Percentiles rank a stretch among this genome's conserved stretches.
Evolutionary conservation across 2,888 invertebrate genomes (phyloP).

Genomic region (Brassicogethes aeneus): DNA sequence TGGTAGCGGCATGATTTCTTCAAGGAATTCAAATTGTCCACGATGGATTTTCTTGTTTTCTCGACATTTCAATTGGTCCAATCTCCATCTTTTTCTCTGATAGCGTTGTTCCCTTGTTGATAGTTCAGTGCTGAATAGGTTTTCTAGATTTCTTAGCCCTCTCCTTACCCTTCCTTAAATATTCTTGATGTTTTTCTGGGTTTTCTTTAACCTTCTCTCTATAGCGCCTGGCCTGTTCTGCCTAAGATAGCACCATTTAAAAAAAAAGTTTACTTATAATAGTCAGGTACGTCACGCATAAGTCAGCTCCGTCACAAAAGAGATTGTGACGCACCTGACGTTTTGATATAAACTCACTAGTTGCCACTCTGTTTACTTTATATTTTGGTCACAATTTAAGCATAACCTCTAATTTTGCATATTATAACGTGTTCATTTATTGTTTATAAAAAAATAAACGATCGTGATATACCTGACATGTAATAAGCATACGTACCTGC

Average conservation of each 20-base stretch:
- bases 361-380: too few species aligned
- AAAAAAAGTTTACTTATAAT: background rate
- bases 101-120: background rate
- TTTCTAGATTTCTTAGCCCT: conserved; percentile 1
- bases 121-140: background rate
- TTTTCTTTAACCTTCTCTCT: conserved; percentile 1
- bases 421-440: too few species aligned
- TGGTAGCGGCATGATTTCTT: background rate
- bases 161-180: background rate
- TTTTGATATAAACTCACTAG: conserved; percentile 1
- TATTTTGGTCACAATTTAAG: too few species aligned
- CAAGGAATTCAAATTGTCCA: background rate
- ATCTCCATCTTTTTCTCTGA: too few species aligned
- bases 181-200: conserved; percentile 2
- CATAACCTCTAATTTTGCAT: too few species aligned
- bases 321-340: conserved; percentile 1
- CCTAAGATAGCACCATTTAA: background rate
- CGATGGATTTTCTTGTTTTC: background rate
- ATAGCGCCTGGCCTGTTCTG: conserved; percentile 1
- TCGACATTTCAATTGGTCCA: too few species aligned
- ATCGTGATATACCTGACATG: too few species aligned
- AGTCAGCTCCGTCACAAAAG: conserved; percentile 1
- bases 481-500: too few species aligned
- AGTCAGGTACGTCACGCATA: conserved; percentile 1
- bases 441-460: too few species aligned